Percentiles rank a stretch among this genome's conserved stretches.
These are phyloP conservation scores for Artemia sinica DNA, from an alignment of 2,888 invertebrate genomes.

Conservation along the genomic window DNA sequence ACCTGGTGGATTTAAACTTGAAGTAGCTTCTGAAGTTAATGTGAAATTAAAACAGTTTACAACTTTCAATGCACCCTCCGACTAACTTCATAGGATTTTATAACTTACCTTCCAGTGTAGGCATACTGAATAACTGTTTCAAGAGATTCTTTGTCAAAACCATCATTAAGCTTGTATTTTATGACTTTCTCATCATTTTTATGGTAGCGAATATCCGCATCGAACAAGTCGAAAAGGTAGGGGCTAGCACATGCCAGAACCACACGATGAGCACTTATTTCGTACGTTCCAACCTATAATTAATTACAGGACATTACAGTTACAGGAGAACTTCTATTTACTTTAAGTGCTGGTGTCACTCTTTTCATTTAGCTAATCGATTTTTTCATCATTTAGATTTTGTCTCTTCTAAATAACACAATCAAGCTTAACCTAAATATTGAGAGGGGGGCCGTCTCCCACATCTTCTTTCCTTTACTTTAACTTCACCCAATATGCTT, in stretches of 20 bases:
- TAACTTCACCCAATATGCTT: too few relatives aligned
- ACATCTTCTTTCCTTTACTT: too few relatives aligned
- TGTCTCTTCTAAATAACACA: not conserved
- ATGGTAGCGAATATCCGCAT: slow-evolving; percentile 34
- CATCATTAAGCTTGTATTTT: slow-evolving; percentile 45
- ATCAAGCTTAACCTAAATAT: too few relatives aligned
- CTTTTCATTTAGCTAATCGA: too few relatives aligned
- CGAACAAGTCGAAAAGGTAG: slow-evolving; percentile 54
- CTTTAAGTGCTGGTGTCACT: not conserved
- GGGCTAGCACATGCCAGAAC: slow-evolving; percentile 61
- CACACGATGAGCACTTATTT: slow-evolving; percentile 57
- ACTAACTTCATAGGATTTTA: not conserved
- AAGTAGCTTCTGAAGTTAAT: too few relatives aligned
- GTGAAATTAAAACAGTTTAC: too few relatives aligned
- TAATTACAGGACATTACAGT: not conserved
- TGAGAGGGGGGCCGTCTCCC: too few relatives aligned
- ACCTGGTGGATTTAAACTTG: too few relatives aligned
- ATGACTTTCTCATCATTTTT: slow-evolving; percentile 36
- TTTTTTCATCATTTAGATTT: not conserved
- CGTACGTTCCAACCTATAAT: slow-evolving; percentile 44
- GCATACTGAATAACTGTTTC: slow-evolving; percentile 61
- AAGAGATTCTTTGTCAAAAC: slow-evolving; percentile 48
- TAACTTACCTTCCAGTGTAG: slow-evolving; percentile 49
- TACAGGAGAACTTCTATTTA: not conserved
- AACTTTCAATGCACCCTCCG: too few relatives aligned